Conservation (phyloP, 2,113 vertebrate species). For the Smithornis capensis region DNA sequence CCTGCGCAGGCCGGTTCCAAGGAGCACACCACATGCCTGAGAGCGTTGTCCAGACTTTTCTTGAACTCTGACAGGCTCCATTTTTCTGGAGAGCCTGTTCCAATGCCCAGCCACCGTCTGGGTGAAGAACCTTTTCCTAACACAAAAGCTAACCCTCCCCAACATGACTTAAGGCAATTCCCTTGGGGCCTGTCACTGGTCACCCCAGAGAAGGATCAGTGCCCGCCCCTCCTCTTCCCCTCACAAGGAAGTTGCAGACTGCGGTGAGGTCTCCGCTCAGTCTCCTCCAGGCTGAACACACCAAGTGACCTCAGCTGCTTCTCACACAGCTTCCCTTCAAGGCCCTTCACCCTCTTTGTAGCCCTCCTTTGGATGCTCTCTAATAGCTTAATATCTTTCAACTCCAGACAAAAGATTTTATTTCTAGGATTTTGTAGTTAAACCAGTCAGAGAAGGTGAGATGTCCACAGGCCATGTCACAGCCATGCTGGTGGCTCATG, state of each 20-base stretch:
- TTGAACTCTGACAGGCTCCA: not conserved
- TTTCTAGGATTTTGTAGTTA: not conserved
- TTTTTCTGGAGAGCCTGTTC: not conserved
- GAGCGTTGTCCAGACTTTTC: not conserved
- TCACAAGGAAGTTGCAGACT: accelerated
- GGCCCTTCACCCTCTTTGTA: accelerated
- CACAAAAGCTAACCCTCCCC: not conserved
- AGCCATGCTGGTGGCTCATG: not conserved
- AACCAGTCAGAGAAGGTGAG: accelerated
- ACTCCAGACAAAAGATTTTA: not conserved
- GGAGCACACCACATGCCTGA: too few relatives aligned
- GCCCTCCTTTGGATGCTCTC: accelerated
- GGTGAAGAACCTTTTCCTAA: not conserved
- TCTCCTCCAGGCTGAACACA: not conserved
- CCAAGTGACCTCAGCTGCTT: not conserved
- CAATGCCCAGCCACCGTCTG: not conserved
- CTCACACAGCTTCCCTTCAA: accelerated
- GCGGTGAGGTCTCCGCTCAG: not conserved
- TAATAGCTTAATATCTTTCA: not conserved
- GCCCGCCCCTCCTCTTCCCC: not conserved
- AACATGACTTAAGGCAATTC: not conserved
- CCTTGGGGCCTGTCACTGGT: not conserved
- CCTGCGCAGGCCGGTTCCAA: too few relatives aligned
- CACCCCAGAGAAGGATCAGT: not conserved
- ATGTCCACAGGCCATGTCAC: accelerated